Conservation (phyloP, 1,140 invertebrate genomes). For the Leptopilina boulardi region DNA sequence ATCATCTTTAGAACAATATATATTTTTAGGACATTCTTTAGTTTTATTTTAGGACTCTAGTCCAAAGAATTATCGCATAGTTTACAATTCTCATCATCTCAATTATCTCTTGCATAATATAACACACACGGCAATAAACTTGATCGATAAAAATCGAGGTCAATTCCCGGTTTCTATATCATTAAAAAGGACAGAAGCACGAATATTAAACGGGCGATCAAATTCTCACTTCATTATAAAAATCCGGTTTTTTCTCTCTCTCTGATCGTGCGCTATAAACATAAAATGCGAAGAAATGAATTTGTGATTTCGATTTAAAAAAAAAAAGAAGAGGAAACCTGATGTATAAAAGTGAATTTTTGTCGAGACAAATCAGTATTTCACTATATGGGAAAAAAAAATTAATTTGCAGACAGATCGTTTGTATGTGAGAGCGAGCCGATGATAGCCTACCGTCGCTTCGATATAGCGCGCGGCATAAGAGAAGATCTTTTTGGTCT, state of each 20-base stretch:
- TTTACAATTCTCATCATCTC: neutral
- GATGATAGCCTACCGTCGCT: conserved; percentile 58
- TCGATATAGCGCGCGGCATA: conserved; percentile 19
- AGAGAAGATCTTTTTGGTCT: neutral
- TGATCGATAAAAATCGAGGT: conserved; percentile 13
- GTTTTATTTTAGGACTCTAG: no score
- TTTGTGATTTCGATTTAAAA: conserved; percentile 3
- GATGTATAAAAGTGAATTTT: conserved; percentile 40
- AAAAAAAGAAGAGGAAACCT: no score
- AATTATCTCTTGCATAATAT: neutral
- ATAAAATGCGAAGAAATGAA: conserved; percentile 36
- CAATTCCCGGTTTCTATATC: neutral
- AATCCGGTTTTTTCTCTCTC: neutral
- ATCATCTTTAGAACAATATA: no score
- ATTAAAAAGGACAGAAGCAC: neutral
- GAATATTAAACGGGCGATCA: conserved; percentile 43
- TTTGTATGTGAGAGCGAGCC: conserved; percentile 23
- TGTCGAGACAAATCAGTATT: conserved; percentile 41
- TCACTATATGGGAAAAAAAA: conserved; percentile 29
- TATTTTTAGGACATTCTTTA: no score
- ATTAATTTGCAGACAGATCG: conserved; percentile 36
- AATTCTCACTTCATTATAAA: conserved; percentile 46
- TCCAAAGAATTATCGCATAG: no score
- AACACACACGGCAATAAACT: neutral
- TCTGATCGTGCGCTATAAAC: neutral